These are phyloP conservation scores for Zosterops borbonicus DNA, from an alignment of 2,113 vertebrate genomes.

Conservation along the genomic window DNA sequence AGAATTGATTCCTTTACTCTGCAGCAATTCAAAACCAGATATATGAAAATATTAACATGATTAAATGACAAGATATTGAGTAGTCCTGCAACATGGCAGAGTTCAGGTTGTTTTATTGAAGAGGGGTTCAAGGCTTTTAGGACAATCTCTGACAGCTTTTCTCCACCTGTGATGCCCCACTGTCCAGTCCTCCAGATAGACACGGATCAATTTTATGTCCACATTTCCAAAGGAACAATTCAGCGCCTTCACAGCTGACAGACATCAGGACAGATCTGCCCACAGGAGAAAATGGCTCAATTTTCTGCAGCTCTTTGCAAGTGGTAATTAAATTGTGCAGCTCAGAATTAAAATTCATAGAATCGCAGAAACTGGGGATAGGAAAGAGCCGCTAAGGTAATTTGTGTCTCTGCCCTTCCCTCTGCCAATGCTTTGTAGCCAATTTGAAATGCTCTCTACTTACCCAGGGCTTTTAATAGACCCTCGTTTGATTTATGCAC, in stretches of 20 bases:
- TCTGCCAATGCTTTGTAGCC: slow-evolving; percentile 21
- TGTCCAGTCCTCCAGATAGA: not conserved
- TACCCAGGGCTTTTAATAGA: slow-evolving; percentile 40
- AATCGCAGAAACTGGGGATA: not conserved
- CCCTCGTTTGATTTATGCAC: not conserved
- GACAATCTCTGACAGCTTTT: not conserved
- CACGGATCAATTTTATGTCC: not conserved
- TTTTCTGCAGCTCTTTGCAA: not conserved
- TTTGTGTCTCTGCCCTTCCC: not conserved
- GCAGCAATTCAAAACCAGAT: not conserved
- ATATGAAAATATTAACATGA: not conserved
- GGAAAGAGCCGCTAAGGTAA: not conserved
- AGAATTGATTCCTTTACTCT: not conserved
- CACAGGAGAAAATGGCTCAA: not conserved
- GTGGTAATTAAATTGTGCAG: not conserved
- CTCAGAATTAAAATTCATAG: slow-evolving; percentile 53
- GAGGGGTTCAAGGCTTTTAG: not conserved
- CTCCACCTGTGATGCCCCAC: not conserved
- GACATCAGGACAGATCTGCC: not conserved
- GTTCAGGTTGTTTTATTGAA: not conserved
- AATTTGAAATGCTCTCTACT: slow-evolving; percentile 32
- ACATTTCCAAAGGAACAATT: not conserved
- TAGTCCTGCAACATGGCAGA: not conserved
- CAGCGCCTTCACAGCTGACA: not conserved
- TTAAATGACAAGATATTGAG: not conserved